Percentiles rank a stretch among this genome's conserved stretches.
Conservation (phyloP, 2,888 invertebrate species). For the Linnaemya tessellans region DNA sequence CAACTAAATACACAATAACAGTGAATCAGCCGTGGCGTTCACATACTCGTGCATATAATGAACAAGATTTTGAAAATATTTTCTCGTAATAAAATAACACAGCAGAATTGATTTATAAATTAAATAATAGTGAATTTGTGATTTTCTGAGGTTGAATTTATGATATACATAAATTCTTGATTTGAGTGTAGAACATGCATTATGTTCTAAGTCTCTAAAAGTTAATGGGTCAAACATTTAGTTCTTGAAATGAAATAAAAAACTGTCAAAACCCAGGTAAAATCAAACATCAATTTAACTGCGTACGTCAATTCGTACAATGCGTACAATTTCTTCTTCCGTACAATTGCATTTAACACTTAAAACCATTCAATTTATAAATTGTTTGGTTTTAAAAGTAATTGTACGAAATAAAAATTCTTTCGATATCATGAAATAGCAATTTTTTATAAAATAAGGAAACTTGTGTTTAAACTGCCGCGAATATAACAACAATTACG, state of each 20-base stretch:
- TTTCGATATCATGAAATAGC: no score
- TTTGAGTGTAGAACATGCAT: conserved; percentile 34
- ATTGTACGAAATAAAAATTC: no score
- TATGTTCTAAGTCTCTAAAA: conserved; percentile 45
- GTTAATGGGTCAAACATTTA: conserved; percentile 79
- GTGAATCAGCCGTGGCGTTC: conserved; percentile 65
- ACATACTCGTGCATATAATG: conserved; percentile 19
- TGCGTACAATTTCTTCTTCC: no score
- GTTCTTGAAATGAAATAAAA: conserved; percentile 78
- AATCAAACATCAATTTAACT: conserved; percentile 14
- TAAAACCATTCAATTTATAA: no score
- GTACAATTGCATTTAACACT: no score
- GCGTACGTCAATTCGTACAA: neutral
- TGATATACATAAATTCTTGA: conserved; percentile 3
- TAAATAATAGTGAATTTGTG: conserved; percentile 10
- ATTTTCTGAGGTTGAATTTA: neutral
- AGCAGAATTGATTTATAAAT: neutral
- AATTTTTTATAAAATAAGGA: neutral
- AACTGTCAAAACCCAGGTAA: conserved; percentile 80
- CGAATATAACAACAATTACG: no score
- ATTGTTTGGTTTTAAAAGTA: no score
- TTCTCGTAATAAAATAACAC: conserved; percentile 7
- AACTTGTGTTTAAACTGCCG: neutral
- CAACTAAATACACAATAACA: conserved; percentile 50
- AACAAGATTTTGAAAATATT: conserved; percentile 38